Conservation (phyloP, 2,113 vertebrate species). For the Chloropsis hardwickii region DNA sequence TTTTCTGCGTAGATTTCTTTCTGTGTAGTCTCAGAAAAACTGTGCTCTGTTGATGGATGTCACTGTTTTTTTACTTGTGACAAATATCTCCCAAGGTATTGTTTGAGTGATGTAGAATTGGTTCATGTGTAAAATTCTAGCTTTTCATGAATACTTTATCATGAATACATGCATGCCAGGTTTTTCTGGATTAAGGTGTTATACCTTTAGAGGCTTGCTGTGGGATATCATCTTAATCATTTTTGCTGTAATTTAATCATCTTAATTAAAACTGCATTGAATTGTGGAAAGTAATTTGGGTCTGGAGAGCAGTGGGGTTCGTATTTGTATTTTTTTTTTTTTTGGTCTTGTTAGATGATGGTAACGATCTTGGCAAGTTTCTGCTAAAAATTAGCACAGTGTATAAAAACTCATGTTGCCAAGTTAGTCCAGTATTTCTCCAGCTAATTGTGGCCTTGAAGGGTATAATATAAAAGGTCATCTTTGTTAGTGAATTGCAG, state of each 20-base stretch:
- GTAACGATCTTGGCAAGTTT: conserved; percentile 34
- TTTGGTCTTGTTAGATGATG: neutral
- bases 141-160: conserved; percentile 28
- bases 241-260: conserved; percentile 57
- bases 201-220: conserved; percentile 49
- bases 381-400: conserved; percentile 30
- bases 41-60: conserved; percentile 62
- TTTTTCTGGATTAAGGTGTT: conserved; percentile 45
- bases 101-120: conserved; percentile 60
- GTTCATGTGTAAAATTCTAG: conserved; percentile 44
- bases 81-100: conserved; percentile 57
- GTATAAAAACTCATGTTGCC: conserved; percentile 48
- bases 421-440: conserved; percentile 40
- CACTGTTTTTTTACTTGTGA: conserved; percentile 39
- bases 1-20: conserved; percentile 36
- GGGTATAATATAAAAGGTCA: conserved; percentile 56
- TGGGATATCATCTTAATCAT: conserved; percentile 52
- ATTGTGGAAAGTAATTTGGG: conserved; percentile 55
- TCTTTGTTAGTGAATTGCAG: conserved; percentile 63
- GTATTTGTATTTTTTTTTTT: neutral
- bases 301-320: conserved; percentile 36
- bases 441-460: conserved; percentile 62
- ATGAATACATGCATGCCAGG: neutral
- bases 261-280: conserved; percentile 56
- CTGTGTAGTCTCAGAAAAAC: conserved; percentile 41